Base-by-base conservation (phyloP, 2,888 invertebrate genomes). In the Drosophila mayaguana region DNA sequence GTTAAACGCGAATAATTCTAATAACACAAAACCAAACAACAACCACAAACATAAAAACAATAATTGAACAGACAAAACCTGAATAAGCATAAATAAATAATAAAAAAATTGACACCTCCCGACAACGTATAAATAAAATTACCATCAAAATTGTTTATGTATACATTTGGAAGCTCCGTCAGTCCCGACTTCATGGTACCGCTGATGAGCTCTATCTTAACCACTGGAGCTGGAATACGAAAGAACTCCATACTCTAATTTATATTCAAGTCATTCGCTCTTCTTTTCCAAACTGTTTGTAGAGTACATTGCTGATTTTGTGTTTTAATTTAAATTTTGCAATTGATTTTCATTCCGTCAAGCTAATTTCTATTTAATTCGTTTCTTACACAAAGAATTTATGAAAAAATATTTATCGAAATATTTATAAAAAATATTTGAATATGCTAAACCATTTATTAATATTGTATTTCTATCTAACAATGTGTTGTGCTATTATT, bases 61-160 rank as follows among this genome's bases (percentile, higher is more conserved):
- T 77, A 75, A 71, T 64, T 64, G 60, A 79, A 78, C 63, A 75
- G 75, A 71, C 53, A 65, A 78, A 77, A 76, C 76, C 78, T 76
- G 76, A 76, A 75, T 75, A 72, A 78, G 8, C 71, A 63, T 60
- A 50, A 75, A 66, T 60, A 59, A 78, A 78, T 74, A 65, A 63
- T 54, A 78, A 70, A 63, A 57, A 78, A 70, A 65, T 70, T 48
- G 48, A 77, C 60, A 77, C 54, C 7, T 60, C 48, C 75, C 53
- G 48, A 55, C 60, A 64, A 59, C 53, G 48, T 64, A 59, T 53
- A 42, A 7, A 54, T 22, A 60, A 40, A 51, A 43, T 51, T 57
- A 28, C 14, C n/a, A 32, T 50, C 3, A 6, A 50, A 50, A 18
- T 28, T 48, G n/a, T 32, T 28, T 11, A 32, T 50, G 32, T 32